Evolutionary conservation across 2,113 vertebrate species (phyloP).

Genomic region (Gambusia affinis): DNA sequence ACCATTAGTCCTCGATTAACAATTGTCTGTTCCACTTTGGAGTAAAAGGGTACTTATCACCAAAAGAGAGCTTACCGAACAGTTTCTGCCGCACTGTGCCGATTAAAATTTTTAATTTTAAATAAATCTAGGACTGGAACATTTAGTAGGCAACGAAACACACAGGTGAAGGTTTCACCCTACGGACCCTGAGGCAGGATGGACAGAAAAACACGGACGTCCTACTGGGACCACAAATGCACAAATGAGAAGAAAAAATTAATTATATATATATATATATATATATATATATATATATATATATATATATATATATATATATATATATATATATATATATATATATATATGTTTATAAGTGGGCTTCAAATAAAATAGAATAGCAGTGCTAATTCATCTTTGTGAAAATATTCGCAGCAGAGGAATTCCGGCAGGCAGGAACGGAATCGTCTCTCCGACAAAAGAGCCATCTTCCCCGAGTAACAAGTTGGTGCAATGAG

Average conservation of each 20-base stretch:
- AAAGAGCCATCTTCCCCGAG: constrained; percentile 85
- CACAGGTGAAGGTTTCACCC: constrained; percentile 69
- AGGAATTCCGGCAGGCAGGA: constrained; percentile 78
- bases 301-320: not conserved
- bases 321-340: no score
- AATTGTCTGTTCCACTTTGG: constrained; percentile 56
- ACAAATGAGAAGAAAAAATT: not conserved
- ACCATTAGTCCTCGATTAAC: constrained; percentile 74
- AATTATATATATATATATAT: not conserved
- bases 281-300: no score
- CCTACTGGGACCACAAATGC: not conserved
- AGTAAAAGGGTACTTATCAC: constrained; percentile 51
- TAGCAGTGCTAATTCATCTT: constrained; percentile 73
- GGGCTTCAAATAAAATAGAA: constrained; percentile 25
- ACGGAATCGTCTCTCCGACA: constrained; percentile 65
- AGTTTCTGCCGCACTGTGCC: constrained; percentile 22
- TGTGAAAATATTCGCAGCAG: constrained; percentile 80
- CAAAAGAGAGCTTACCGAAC: constrained; percentile 48
- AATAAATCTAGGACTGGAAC: constrained; percentile 5
- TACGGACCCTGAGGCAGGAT: constrained; percentile 38
- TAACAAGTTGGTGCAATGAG: constrained; percentile 83
- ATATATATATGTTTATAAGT: not conserved
- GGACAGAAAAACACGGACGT: no score
- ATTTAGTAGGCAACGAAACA: constrained; percentile 53
- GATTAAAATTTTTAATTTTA: constrained; percentile 35